Evolutionary conservation across 2,113 vertebrate genomes (phyloP).

Genomic region (Lipophrys pholis): DNA sequence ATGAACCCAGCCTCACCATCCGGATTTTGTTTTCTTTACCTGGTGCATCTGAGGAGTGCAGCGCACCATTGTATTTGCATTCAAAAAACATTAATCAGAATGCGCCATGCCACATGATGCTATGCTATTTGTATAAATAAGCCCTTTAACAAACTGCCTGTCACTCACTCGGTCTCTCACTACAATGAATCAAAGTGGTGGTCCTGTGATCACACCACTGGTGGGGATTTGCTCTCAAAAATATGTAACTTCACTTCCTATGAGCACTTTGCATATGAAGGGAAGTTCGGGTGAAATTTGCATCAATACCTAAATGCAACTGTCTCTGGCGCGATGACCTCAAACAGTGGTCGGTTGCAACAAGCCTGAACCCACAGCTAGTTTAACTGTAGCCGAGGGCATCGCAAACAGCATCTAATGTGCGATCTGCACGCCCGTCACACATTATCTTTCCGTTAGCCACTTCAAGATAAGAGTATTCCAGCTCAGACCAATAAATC

Average conservation of each 20-base stretch:
- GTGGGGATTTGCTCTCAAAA: constrained; percentile 8
- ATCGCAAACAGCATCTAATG: constrained; percentile 7
- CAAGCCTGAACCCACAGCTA: constrained; percentile 57
- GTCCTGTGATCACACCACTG: constrained; percentile 13
- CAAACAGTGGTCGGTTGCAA: constrained; percentile 35
- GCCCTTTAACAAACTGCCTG: constrained; percentile 48
- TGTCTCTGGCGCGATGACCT: constrained; percentile 56
- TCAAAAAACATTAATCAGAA: constrained; percentile 55
- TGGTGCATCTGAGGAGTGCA: constrained; percentile 17
- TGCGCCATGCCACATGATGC: constrained; percentile 24
- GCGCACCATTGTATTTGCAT: constrained; percentile 69
- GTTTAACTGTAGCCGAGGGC: constrained; percentile 54
- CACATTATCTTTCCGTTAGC: constrained; percentile 74
- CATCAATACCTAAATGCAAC: constrained; percentile 66
- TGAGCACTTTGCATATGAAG: constrained; percentile 75
- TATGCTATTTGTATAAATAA: constrained; percentile 64
- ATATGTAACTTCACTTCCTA: background rate
- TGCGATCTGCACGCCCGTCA: background rate
- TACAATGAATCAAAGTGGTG: constrained; percentile 12
- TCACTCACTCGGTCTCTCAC: constrained; percentile 21
- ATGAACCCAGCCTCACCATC: constrained; percentile 61
- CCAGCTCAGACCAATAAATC: constrained; percentile 80
- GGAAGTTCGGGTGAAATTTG: constrained; percentile 67
- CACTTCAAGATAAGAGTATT: constrained; percentile 82
- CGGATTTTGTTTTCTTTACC: constrained; percentile 53